phyloP scores from a whole-genome alignment of 2,888 invertebrate genomes.

The Peribatodes rhomboidaria region DNA sequence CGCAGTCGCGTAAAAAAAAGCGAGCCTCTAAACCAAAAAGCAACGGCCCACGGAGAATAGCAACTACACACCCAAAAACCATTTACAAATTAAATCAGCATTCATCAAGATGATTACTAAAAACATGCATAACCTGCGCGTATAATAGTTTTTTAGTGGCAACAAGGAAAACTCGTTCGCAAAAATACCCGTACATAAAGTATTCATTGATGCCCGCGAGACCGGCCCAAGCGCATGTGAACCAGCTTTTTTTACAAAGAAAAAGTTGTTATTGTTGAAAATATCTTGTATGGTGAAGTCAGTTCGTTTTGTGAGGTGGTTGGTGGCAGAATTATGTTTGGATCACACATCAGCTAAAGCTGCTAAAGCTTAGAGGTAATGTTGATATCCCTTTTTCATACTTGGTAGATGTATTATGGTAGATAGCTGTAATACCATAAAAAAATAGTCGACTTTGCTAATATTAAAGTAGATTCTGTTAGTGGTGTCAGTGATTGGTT shows the following conservation, averaged over 20 bases:
- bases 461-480: no score
- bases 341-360: neutral
- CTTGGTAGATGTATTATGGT: no score
- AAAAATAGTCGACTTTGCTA: no score
- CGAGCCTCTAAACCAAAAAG: neutral
- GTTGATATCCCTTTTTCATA: no score
- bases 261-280: neutral
- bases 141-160: slow-evolving; percentile 10
- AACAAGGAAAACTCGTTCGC: slow-evolving; percentile 40
- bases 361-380: no score
- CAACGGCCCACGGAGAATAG: neutral
- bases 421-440: no score
- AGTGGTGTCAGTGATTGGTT: no score
- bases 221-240: slow-evolving; percentile 7
- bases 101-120: neutral
- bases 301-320: neutral
- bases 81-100: neutral
- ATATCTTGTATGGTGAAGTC: neutral
- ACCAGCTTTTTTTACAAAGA: neutral
- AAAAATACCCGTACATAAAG: slow-evolving; percentile 25
- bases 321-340: neutral
- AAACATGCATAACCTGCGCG: neutral
- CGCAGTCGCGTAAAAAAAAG: no score
- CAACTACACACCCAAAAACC: neutral
- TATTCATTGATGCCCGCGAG: slow-evolving; percentile 12